phyloP scores from a whole-genome alignment of 2,113 vertebrate species.

The Centropus unirufus region DNA sequence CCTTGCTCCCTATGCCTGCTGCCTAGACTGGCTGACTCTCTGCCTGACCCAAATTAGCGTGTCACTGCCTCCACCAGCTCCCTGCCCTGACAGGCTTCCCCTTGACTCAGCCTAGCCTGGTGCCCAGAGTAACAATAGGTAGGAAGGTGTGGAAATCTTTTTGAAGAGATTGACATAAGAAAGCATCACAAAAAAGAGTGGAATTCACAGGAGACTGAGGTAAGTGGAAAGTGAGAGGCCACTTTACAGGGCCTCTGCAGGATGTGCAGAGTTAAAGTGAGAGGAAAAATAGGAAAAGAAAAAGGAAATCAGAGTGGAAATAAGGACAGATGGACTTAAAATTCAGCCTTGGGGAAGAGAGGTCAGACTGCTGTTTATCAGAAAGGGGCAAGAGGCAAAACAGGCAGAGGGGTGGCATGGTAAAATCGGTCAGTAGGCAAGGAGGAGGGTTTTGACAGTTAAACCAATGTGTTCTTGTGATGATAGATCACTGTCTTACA shows the following conservation, averaged over 20 bases:
- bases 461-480: background rate
- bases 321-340: background rate
- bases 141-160: background rate
- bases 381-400: background rate
- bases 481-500: background rate
- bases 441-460: background rate
- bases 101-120: background rate
- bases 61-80: background rate
- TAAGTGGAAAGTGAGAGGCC: background rate
- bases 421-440: background rate
- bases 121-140: background rate
- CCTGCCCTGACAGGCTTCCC: background rate
- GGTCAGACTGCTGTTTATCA: background rate
- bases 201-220: background rate
- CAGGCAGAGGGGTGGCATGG: background rate
- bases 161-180: background rate
- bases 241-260: background rate
- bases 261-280: background rate
- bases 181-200: background rate
- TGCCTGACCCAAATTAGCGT: background rate
- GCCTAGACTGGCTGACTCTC: accelerated
- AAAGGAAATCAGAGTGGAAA: background rate
- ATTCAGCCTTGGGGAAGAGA: background rate
- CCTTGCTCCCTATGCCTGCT: background rate
- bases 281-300: background rate